Evolutionary conservation across 2,797 vertebrate species (phyloP), one percentile per base, ranked within the genome.

Genomic region (Tadarida brasiliensis): DNA sequence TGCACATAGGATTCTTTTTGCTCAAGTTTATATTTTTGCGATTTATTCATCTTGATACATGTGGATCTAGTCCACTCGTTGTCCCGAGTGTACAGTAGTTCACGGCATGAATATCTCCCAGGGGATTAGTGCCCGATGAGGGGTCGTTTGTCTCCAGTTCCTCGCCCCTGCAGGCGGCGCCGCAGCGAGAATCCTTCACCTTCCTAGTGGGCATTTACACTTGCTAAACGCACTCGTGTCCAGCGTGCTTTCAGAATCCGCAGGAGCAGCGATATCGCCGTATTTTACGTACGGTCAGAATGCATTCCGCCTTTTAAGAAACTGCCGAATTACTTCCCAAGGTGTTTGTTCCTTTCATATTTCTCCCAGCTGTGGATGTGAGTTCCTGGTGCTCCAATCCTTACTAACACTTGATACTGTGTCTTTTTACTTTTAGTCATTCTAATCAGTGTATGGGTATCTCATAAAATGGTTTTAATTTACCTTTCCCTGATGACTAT

Each of bases 1-100:
- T 78, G 35, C 76, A 78, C 88, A 35, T 91, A 81, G 26, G 30
- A 12, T 26, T 71, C 81, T 30, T 95, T 94, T 83, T 68, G 59
- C 63, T 80, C 11, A n/a, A 19, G 35, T 94, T 90, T 57, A 78
- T 74, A 47, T 54, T 39, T 96, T 80, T 89, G 67, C 91, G 71
- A 65, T 85, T 77, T 78, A 47, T 71, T 35, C 26, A n/a, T 82
- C 35, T 96, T 82, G 80, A 67, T 85, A 47, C 73, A 56, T 70
- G 65, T 70, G 76, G 57, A 33, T 92, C 33, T 47, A 56, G 39
- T 57, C 5, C 28, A 78, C 67, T 91, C 51, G 76, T 61, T 86
- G 57, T 61, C 91, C 85, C 94, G 89, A 76, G n/a, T 82, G 11
- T 39, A 57, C 22, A 67, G 61, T 63, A 73, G 73, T 59, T 84